phyloP scores from a whole-genome alignment of 2,113 vertebrate species.

The Isichthys henryi region DNA sequence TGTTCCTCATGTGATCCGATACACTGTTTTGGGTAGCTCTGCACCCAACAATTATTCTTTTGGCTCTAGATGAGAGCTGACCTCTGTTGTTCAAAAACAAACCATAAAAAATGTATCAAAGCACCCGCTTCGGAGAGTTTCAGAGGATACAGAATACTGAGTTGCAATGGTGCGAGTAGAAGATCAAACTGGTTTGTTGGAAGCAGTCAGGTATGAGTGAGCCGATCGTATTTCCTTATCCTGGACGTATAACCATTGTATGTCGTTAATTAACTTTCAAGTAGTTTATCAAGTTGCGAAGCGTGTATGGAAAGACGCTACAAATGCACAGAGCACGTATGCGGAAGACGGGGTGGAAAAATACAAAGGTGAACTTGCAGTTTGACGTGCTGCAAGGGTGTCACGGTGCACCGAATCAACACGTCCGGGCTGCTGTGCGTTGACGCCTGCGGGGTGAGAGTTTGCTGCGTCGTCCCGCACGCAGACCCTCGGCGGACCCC shows the following conservation, averaged over 20 bases:
- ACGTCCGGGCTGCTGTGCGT: too few species aligned
- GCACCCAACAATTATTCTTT: neutral
- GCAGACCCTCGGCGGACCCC: too few species aligned
- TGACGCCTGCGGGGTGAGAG: too few species aligned
- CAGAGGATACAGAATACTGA: neutral
- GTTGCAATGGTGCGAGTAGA: neutral
- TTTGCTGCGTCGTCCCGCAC: too few species aligned
- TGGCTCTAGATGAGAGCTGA: neutral
- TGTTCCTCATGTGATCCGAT: neutral
- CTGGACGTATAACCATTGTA: neutral
- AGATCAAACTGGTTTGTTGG: neutral
- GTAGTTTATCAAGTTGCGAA: neutral
- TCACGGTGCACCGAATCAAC: too few species aligned
- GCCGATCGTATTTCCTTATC: neutral
- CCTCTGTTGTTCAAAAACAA: neutral
- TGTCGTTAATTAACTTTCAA: neutral
- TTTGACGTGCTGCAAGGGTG: neutral
- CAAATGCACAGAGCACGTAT: neutral
- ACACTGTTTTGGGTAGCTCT: neutral
- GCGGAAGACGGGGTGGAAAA: neutral
- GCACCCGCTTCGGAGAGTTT: neutral
- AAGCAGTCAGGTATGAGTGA: neutral
- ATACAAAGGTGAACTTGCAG: neutral
- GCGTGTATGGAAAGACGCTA: neutral
- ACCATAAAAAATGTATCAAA: neutral